Percentiles rank a stretch among this genome's conserved stretches.
These are phyloP conservation scores for Oligia latruncula DNA, from an alignment of 2,888 invertebrate species.

Conservation along the genomic window DNA sequence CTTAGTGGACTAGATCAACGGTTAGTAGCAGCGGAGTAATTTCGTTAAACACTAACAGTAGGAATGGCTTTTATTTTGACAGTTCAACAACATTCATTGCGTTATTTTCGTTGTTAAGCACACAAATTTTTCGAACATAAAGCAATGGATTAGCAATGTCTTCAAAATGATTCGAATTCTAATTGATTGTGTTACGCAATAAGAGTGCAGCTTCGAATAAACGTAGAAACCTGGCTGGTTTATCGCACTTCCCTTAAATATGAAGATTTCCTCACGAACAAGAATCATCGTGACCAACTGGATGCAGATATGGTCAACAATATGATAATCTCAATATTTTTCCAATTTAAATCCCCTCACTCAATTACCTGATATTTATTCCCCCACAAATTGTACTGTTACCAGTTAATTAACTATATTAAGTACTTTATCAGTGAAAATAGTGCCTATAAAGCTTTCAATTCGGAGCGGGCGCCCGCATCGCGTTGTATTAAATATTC, in stretches of 20 bases:
- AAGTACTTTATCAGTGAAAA: constrained; percentile 52
- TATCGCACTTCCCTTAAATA: too few species aligned
- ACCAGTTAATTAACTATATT: constrained; percentile 57
- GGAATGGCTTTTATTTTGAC: not conserved
- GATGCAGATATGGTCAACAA: not conserved
- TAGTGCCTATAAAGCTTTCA: constrained; percentile 60
- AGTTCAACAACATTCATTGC: not conserved
- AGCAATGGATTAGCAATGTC: not conserved
- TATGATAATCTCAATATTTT: constrained; percentile 20
- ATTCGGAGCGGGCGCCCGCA: constrained; percentile 50
- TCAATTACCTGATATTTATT: constrained; percentile 47
- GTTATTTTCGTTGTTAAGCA: not conserved
- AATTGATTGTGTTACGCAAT: not conserved
- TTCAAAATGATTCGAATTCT: not conserved
- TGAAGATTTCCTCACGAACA: not conserved
- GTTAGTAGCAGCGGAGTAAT: not conserved
- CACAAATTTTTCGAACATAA: not conserved
- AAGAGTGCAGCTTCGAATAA: not conserved
- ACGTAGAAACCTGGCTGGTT: not conserved
- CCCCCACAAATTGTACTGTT: constrained; percentile 46
- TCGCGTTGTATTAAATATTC: constrained; percentile 60
- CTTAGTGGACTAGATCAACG: not conserved
- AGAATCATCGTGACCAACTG: not conserved
- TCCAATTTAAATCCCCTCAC: constrained; percentile 32
- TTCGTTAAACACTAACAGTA: not conserved